Percentiles rank a stretch among this genome's conserved stretches.
phyloP scores from a whole-genome alignment of 2,113 vertebrate genomes.

The Crotalus helleri region DNA sequence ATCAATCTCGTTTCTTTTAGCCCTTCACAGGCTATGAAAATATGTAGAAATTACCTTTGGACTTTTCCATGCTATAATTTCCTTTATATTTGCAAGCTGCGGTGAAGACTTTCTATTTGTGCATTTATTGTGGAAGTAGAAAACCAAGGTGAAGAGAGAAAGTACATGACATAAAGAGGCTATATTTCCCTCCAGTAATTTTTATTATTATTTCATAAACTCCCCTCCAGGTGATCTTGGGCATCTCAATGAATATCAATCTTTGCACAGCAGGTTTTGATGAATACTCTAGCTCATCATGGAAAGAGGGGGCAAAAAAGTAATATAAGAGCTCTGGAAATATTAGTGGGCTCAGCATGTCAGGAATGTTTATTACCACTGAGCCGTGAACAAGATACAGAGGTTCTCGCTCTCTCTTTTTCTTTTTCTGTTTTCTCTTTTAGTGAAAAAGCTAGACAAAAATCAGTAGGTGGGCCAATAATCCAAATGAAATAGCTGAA shows the following conservation, averaged over 20 bases:
- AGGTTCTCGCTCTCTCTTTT: not conserved
- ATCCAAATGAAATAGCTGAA: not conserved
- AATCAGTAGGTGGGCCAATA: constrained; percentile 29
- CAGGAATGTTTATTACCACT: constrained; percentile 41
- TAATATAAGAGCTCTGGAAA: constrained; percentile 33
- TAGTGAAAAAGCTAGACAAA: constrained; percentile 32
- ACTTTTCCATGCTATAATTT: not conserved
- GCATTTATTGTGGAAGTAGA: not conserved
- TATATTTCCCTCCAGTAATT: not conserved
- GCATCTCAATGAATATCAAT: constrained; percentile 37
- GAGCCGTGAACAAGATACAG: constrained; percentile 18
- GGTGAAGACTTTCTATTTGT: not conserved
- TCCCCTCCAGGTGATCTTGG: constrained; percentile 25
- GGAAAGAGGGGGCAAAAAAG: constrained; percentile 9
- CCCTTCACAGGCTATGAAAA: not conserved
- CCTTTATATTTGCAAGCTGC: not conserved
- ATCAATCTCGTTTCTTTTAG: not conserved
- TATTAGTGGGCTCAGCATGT: constrained; percentile 18
- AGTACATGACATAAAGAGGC: not conserved
- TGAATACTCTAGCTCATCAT: constrained; percentile 24
- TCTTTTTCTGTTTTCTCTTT: not conserved
- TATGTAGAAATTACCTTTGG: not conserved
- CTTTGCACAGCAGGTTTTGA: constrained; percentile 28
- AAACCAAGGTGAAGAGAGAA: constrained; percentile 14
- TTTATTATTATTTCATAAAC: constrained; percentile 28